A percentile compares a stretch with the other conserved stretches of the same genome.
phyloP scores from a whole-genome alignment of 2,888 invertebrate genomes.

The Cheilosia vernalis region DNA sequence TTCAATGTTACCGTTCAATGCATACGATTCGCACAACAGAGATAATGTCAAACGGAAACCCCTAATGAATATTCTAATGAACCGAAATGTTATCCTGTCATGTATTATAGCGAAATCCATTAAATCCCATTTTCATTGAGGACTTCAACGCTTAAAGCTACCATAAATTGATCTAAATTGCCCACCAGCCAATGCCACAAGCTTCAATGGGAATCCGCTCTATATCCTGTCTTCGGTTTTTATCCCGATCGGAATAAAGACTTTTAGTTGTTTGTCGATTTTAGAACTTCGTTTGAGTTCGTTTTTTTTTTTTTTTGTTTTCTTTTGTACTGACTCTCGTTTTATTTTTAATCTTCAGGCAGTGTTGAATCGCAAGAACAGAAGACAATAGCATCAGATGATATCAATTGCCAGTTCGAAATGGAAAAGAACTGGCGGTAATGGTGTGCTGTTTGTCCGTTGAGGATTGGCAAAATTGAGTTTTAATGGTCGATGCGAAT shows the following conservation, averaged over 20 bases:
- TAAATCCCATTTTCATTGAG: slow-evolving; percentile 39
- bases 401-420: slow-evolving; percentile 7
- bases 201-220: slow-evolving; percentile 13
- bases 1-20: background rate
- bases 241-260: slow-evolving; percentile 13
- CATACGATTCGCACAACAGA: background rate
- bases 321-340: background rate
- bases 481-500: too few relatives aligned
- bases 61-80: slow-evolving; percentile 47
- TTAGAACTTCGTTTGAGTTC: background rate
- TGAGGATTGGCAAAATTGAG: too few relatives aligned
- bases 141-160: slow-evolving; percentile 38
- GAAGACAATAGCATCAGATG: slow-evolving; percentile 7
- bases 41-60: slow-evolving; percentile 21
- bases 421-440: too few relatives aligned
- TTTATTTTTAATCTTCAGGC: background rate
- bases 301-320: slow-evolving; percentile 1
- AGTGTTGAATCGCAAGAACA: slow-evolving; percentile 8
- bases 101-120: slow-evolving; percentile 42
- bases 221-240: slow-evolving; percentile 26
- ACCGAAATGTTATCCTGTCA: slow-evolving; percentile 30
- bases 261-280: slow-evolving; percentile 17
- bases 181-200: slow-evolving; percentile 25
- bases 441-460: too few relatives aligned
- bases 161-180: slow-evolving; percentile 53